Evolutionary conservation across 2,113 vertebrate genomes (phyloP).

Genomic region (Mugil cephalus): DNA sequence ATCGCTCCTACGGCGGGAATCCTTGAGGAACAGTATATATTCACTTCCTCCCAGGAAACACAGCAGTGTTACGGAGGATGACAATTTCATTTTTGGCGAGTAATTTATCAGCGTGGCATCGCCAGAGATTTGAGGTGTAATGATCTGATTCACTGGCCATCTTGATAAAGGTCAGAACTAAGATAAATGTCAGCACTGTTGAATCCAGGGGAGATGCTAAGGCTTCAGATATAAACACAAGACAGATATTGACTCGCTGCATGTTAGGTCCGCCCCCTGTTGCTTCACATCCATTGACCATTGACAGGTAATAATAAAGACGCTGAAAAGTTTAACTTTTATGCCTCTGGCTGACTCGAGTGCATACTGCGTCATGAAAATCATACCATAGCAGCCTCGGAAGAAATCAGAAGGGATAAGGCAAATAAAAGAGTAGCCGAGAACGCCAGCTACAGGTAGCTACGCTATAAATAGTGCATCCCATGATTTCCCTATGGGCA

Average conservation of each 20-base stretch:
- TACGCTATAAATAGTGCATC: conserved; percentile 65
- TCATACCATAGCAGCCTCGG: conserved; percentile 1
- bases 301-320: conserved; percentile 59
- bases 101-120: conserved; percentile 65
- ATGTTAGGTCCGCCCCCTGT: conserved; percentile 9
- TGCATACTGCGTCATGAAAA: conserved; percentile 33
- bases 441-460: conserved; percentile 39
- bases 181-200: conserved; percentile 74
- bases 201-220: conserved; percentile 57
- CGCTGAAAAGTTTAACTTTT: conserved; percentile 44
- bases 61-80: conserved; percentile 37
- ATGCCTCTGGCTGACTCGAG: conserved; percentile 28
- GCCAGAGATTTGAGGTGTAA: conserved; percentile 65
- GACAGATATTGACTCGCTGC: conserved; percentile 58
- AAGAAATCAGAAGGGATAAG: conserved; percentile 36
- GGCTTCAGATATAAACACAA: conserved; percentile 66
- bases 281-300: conserved; percentile 33
- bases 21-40: conserved; percentile 29
- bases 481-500: conserved; percentile 71
- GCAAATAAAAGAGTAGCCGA: conserved; percentile 19
- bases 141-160: conserved; percentile 71
- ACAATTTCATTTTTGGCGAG: conserved; percentile 69
- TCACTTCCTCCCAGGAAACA: conserved; percentile 46
- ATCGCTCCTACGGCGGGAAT: conserved; percentile 9
- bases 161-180: conserved; percentile 74